phyloP scores from a whole-genome alignment of 1,140 invertebrate species.

The Brachionus rubens region DNA sequence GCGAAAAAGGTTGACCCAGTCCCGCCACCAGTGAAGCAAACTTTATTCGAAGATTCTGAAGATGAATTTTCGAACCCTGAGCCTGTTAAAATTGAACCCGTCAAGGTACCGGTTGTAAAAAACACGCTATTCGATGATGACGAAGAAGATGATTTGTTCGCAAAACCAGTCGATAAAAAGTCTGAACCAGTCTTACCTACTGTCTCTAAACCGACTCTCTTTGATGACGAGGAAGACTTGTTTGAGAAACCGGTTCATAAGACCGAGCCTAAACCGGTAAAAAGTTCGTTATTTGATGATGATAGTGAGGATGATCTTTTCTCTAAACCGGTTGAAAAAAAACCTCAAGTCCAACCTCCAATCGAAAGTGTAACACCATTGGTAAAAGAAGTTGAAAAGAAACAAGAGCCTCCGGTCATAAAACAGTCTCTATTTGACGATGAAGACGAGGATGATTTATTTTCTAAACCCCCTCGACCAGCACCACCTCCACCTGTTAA shows the following conservation, averaged over 20 bases:
- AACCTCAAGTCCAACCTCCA: neutral
- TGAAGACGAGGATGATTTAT: neutral
- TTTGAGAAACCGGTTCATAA: no score
- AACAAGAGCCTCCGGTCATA: neutral
- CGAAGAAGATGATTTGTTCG: constrained; percentile 8
- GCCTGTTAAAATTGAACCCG: no score
- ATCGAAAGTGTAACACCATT: neutral
- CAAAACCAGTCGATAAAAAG: neutral
- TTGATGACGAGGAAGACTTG: neutral
- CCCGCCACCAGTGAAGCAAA: no score
- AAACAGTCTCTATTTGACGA: neutral
- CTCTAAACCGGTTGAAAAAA: neutral
- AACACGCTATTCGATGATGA: no score
- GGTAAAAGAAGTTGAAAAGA: neutral
- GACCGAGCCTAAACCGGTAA: neutral
- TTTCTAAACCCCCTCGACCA: neutral
- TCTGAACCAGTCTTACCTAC: no score
- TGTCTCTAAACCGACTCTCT: constrained; percentile 12
- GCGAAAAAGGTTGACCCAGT: no score
- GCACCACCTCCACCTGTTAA: neutral
- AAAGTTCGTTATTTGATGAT: constrained; percentile 9
- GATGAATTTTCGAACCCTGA: no score
- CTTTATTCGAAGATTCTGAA: constrained; percentile 20
- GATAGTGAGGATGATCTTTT: neutral
- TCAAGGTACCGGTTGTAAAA: no score